Percentiles rank a stretch among this genome's conserved stretches.
Conservation (phyloP, 2,888 invertebrate species). For the Leptinotarsa tumamoca region DNA sequence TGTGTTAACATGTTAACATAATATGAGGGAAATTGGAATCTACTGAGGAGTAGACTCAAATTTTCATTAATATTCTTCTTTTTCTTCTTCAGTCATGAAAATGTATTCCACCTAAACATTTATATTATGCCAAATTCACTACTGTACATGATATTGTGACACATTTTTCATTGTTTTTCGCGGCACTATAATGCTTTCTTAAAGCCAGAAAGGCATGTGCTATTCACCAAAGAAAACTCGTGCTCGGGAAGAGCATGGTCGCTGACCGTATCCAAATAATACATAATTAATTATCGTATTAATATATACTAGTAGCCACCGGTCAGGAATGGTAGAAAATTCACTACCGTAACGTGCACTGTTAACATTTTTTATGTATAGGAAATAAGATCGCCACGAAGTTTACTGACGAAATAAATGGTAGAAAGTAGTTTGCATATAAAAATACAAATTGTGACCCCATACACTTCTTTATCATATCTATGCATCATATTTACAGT, state of each 20-base stretch:
- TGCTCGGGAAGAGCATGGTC: conserved; percentile 47
- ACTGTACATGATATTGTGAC: background rate
- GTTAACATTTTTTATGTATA: conserved; percentile 39
- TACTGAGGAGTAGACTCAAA: too few species aligned
- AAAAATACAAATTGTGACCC: too few species aligned
- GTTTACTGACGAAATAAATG: background rate
- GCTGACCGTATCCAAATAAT: conserved; percentile 62
- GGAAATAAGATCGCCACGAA: conserved; percentile 25
- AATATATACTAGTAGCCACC: conserved; percentile 51
- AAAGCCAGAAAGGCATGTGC: conserved; percentile 35
- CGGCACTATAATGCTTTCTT: conserved; percentile 39
- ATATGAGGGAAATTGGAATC: too few species aligned
- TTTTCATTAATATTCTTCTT: too few species aligned
- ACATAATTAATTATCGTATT: conserved; percentile 63
- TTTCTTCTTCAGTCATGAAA: too few species aligned
- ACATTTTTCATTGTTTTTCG: conserved; percentile 30
- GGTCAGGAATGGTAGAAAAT: conserved; percentile 38
- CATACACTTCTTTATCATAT: too few species aligned
- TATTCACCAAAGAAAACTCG: conserved; percentile 34
- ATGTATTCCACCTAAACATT: too few species aligned
- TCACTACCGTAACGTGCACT: conserved; percentile 45
- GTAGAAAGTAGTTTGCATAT: background rate
- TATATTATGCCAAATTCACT: background rate
- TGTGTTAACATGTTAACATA: too few species aligned
- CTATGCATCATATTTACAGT: too few species aligned